Evolutionary conservation across 1,140 invertebrate species (phyloP).

Genomic region (Heliconius melpomene): DNA sequence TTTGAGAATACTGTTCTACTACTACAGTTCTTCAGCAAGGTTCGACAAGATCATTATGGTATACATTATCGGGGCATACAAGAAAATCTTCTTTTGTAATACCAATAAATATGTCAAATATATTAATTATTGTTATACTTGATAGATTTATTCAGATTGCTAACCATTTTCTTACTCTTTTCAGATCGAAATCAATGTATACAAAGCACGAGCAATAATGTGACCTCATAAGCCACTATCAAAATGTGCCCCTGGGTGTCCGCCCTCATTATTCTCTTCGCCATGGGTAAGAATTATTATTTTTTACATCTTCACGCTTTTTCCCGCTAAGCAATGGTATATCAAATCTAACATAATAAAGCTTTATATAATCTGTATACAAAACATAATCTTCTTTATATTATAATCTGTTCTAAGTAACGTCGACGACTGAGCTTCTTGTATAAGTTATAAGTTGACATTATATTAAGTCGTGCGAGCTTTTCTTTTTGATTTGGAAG

Average conservation of each 20-base stretch:
- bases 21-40: no score
- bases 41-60: no score
- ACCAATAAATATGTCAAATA: no score
- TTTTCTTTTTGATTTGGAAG: constrained; percentile 9
- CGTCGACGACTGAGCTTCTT: background rate
- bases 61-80: no score
- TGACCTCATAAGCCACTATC: constrained; percentile 36
- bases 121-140: no score
- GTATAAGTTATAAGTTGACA: constrained; percentile 17
- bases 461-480: constrained; percentile 6
- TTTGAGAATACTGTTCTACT: no score
- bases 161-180: background rate
- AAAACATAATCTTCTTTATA: constrained; percentile 8
- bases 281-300: constrained; percentile 60
- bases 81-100: no score
- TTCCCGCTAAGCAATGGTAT: background rate
- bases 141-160: background rate
- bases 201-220: constrained; percentile 17
- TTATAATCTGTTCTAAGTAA: constrained; percentile 20
- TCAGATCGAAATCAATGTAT: background rate
- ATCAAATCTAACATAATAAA: background rate
- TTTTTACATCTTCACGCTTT: no score
- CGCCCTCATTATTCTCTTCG: constrained; percentile 66
- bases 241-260: constrained; percentile 71
- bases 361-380: background rate